Percentiles rank a stretch among this genome's conserved stretches.
phyloP scores from a whole-genome alignment of 2,113 vertebrate species.

The Malurus melanocephalus region DNA sequence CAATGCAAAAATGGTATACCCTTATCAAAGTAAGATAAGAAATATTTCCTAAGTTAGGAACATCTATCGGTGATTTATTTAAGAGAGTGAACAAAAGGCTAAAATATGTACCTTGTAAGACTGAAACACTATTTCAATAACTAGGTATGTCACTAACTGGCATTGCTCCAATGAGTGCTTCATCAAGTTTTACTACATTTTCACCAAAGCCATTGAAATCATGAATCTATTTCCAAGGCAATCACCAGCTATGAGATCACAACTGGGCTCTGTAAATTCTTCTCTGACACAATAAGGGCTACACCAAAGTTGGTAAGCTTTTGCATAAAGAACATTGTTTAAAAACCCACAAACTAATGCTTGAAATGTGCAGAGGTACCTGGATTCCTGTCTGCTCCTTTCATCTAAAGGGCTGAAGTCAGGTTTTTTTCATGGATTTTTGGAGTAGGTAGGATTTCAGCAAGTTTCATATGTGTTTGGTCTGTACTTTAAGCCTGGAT shows the following conservation, averaged over 20 bases:
- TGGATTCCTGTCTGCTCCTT: background rate
- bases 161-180: background rate
- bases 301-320: background rate
- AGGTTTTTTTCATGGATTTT: background rate
- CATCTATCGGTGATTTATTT: background rate
- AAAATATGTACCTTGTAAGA: background rate
- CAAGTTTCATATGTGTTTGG: rapidly evolving
- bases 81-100: background rate
- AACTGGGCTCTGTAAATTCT: background rate
- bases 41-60: background rate
- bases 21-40: background rate
- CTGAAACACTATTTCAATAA: background rate
- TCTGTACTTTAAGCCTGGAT: background rate
- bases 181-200: background rate
- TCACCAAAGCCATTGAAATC: background rate
- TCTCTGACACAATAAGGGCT: background rate
- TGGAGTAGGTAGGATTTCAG: background rate
- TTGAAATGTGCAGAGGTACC: background rate
- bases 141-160: background rate
- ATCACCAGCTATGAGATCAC: background rate
- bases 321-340: background rate
- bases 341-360: background rate
- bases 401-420: rapidly evolving
- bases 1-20: background rate
- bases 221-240: background rate